Percentiles rank a stretch among this genome's conserved stretches.
Evolutionary conservation across 2,113 vertebrate species (phyloP).

Genomic region (Phalacrocorax aristotelis): DNA sequence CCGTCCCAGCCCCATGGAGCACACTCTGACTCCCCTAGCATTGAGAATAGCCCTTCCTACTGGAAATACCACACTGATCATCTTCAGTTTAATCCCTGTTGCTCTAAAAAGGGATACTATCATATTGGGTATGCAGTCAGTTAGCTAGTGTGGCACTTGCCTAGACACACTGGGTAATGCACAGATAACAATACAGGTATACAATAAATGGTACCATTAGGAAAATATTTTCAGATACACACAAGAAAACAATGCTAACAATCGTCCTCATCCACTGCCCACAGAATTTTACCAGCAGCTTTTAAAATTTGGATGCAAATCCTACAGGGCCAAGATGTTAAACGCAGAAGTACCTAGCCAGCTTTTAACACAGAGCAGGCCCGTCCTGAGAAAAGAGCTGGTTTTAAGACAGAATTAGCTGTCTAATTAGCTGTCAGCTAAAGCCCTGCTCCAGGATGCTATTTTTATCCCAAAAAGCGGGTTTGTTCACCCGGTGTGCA

Average conservation of each 20-base stretch:
- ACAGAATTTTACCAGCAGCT: neutral
- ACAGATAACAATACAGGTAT: neutral
- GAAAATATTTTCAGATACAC: neutral
- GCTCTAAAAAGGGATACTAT: neutral
- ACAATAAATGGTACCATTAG: neutral
- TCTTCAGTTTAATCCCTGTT: constrained; percentile 14
- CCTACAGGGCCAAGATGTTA: neutral
- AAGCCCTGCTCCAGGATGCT: neutral
- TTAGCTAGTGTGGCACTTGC: neutral
- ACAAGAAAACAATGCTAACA: neutral
- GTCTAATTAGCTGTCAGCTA: neutral
- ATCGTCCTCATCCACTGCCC: neutral
- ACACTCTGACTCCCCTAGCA: neutral
- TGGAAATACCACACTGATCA: constrained; percentile 37
- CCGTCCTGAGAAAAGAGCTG: neutral
- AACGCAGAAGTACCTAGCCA: neutral
- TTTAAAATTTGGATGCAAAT: neutral
- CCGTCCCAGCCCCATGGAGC: neutral
- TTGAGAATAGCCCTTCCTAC: constrained; percentile 13
- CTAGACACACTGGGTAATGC: neutral
- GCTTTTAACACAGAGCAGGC: neutral
- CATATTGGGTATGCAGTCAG: rapidly evolving
- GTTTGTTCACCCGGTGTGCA: no score
- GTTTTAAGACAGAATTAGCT: neutral
- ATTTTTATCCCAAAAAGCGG: neutral